Percentiles rank a stretch among this genome's conserved stretches.
phyloP scores from a whole-genome alignment of 2,888 invertebrate genomes.

The Cosmia trapezina region DNA sequence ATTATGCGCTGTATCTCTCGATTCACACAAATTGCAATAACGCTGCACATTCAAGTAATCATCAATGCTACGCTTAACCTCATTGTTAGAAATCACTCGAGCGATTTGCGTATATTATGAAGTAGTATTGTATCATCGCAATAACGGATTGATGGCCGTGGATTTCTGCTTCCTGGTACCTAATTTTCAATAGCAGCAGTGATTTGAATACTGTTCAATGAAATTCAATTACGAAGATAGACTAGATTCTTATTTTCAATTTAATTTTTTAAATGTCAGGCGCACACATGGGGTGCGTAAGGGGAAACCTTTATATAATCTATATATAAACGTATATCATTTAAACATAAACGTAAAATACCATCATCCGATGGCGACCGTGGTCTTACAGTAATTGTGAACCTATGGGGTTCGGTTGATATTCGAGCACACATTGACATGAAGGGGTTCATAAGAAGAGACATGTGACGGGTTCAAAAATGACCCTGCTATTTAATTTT shows the following conservation, averaged over 20 bases:
- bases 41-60: conserved; percentile 41
- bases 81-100: conserved; percentile 41
- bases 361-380: too few relatives aligned
- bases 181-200: conserved; percentile 8
- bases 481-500: neutral
- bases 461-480: neutral
- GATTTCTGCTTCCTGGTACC: conserved; percentile 26
- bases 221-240: neutral
- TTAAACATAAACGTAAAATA: too few relatives aligned
- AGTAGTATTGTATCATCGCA: conserved; percentile 13
- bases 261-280: neutral
- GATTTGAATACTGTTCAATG: neutral
- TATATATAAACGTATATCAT: too few relatives aligned
- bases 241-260: neutral
- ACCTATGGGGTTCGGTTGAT: too few relatives aligned
- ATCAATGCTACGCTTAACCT: conserved; percentile 27
- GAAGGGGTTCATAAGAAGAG: too few relatives aligned
- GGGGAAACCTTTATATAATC: too few relatives aligned
- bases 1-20: neutral
- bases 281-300: too few relatives aligned
- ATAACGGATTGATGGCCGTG: conserved; percentile 19
- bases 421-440: too few relatives aligned
- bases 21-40: conserved; percentile 29
- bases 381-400: too few relatives aligned
- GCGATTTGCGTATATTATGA: conserved; percentile 34